Percentiles rank a stretch among this genome's conserved stretches.
Evolutionary conservation across 2,797 vertebrate species (phyloP).

Genomic region (Peromyscus nudipes): DNA sequence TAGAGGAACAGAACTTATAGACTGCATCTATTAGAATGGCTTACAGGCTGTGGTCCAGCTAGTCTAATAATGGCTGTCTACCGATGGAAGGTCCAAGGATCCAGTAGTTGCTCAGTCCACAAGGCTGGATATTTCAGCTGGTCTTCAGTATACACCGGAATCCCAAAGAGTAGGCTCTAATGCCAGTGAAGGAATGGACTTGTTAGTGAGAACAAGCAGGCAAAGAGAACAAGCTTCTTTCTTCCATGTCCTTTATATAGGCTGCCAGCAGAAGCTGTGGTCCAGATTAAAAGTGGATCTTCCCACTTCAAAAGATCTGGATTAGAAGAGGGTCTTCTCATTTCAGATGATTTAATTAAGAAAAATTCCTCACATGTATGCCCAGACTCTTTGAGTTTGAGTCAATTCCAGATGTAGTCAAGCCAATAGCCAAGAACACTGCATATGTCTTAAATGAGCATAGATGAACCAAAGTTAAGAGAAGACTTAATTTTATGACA

Average conservation of each 20-base stretch:
- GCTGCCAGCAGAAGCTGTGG: not conserved
- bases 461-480: not conserved
- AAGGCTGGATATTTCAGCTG: not conserved
- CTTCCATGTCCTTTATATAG: not conserved
- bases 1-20: not conserved
- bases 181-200: not conserved
- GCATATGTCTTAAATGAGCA: not conserved
- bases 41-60: not conserved
- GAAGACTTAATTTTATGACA: not conserved
- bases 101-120: too few relatives aligned
- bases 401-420: not conserved
- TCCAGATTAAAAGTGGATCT: not conserved
- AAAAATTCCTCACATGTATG: not conserved
- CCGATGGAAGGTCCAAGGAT: not conserved
- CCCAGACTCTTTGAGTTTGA: not conserved
- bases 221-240: not conserved
- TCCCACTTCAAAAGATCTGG: not conserved
- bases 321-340: not conserved
- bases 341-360: not conserved
- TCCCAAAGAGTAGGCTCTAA: not conserved
- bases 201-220: not conserved
- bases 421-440: not conserved
- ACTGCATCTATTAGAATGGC: not conserved
- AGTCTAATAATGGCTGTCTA: not conserved
- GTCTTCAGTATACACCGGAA: not conserved